Evolutionary conservation across 2,888 invertebrate genomes (phyloP), one percentile per base, ranked within the genome.

Genomic region (Spodoptera exigua): DNA sequence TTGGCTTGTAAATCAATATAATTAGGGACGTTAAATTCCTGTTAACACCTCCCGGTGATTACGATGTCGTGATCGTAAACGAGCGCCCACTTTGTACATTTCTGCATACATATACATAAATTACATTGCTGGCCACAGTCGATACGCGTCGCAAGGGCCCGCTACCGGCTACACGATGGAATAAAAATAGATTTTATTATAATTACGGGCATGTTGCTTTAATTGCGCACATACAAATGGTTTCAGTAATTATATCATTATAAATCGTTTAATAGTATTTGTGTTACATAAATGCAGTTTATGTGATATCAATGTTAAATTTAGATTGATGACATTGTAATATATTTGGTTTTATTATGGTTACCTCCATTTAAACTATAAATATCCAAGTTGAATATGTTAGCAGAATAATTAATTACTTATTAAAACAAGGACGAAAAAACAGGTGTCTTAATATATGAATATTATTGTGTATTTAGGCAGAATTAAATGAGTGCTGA

Each of bases 1-100:
- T 74, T 69, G 71, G 70, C 55, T 76, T 81, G 80, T 84, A 85
- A 85, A 82, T 84, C 79, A 82, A 81, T 85, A 81, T 81, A 85
- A 84, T 85, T 82, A 82, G 78, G 76, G 59, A 76, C 69, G 78
- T 75, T 70, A 80, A 76, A 78, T 75, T 77, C 76, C 77, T 76
- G 80, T 82, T 83, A 79, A 82, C 84, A 79, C 84, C 78, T 83
- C 80, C 66, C 61, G 55, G 68, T 70, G 61, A 78, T 80, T 78
- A 77, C 79, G 79, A 70, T 55, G 64, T 77, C 67, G 80, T 77
- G 79, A 78, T 78, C 74, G 78, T 77, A 78, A 77, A 77, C 70
- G 66, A 62, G 74, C 77, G 72, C 76, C 76, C 77, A 77, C 79
- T 77, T 77, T 79, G 77, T 77, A 79, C 79, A 77, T 74, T 70